Conservation (phyloP, 2,797 vertebrate species). For the Nyctibius grandis region DNA sequence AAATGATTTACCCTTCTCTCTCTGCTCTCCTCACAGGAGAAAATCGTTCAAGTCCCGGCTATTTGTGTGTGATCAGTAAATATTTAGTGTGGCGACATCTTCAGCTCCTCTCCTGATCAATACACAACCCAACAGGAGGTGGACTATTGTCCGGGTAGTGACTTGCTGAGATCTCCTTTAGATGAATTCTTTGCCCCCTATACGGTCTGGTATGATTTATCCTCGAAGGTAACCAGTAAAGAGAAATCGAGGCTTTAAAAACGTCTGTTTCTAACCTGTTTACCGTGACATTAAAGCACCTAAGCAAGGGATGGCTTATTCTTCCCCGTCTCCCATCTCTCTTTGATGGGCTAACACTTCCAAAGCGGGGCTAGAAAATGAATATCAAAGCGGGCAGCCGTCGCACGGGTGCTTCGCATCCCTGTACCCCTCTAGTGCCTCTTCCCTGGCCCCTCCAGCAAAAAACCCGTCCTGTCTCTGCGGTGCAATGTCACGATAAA, state of each 20-base stretch:
- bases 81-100: slow-evolving; percentile 95
- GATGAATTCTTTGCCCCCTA: slow-evolving; percentile 62
- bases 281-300: slow-evolving; percentile 65
- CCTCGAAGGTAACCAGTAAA: slow-evolving; percentile 38
- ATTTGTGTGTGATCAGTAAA: slow-evolving; percentile 98
- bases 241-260: slow-evolving; percentile 55
- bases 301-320: slow-evolving; percentile 21
- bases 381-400: background rate
- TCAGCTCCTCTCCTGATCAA: slow-evolving; percentile 90
- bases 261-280: slow-evolving; percentile 69
- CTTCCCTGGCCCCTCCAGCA: background rate
- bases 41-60: slow-evolving; percentile 89
- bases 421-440: background rate
- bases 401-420: background rate
- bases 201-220: slow-evolving; percentile 63
- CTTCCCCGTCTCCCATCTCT: background rate
- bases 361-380: background rate
- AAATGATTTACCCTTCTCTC: slow-evolving; percentile 90
- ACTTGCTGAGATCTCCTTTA: slow-evolving; percentile 68
- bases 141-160: slow-evolving; percentile 80
- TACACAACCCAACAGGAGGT: slow-evolving; percentile 83
- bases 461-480: background rate
- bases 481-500: background rate
- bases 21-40: slow-evolving; percentile 80
- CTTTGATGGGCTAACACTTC: background rate